Base-by-base conservation (phyloP, 2,113 vertebrate genomes). In the Siniperca chuatsi region DNA sequence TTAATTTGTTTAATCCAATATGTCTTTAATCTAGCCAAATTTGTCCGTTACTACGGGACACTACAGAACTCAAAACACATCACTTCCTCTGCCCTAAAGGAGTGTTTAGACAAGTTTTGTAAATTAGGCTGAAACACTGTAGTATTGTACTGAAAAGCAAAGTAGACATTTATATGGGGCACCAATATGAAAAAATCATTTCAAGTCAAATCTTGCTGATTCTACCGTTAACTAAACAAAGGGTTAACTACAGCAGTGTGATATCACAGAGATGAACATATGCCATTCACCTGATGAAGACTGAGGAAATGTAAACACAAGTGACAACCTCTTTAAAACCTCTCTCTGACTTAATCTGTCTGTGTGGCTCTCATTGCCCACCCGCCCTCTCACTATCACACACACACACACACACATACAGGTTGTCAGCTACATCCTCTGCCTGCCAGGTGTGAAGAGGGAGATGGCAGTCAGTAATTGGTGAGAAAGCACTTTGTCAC, bases 401-500 rank as follows among this genome's bases (percentile, higher is more conserved):
- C 21, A 66, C 78, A 64, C n/a, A n/a, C 52, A 64, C 85, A 65
- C 75, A 83, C 74, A 65, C 79, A 9, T 21, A 58, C 80, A 76
- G 15, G 8, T 70, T 90, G 81, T 90, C 85, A 89, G 78, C 76
- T 79, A 75, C 86, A 67, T 90, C 87, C 79, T 40, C 68, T 76
- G 78, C 23, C 83, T 91, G 89, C 82, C 93, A 94, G 91, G 93
- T 96, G 95, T 94, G 93, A 95, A 95, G 90, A 91, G 90, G 58
- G 58, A 87, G 90, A 88, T 85, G 90, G 88, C 91, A 92, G 93
- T 90, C 86, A 68, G 88, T 95, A 95, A 96, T 93, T 94, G 94
- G 94, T 94, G 93, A 94, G 92, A 92, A 93, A 94, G 89, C 84
- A 95, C 89, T 90, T 92, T 95, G 90, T 90, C 90, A 92, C 92